Evolutionary conservation across 2,888 invertebrate species (phyloP).

Genomic region (Embidobia sp.): DNA sequence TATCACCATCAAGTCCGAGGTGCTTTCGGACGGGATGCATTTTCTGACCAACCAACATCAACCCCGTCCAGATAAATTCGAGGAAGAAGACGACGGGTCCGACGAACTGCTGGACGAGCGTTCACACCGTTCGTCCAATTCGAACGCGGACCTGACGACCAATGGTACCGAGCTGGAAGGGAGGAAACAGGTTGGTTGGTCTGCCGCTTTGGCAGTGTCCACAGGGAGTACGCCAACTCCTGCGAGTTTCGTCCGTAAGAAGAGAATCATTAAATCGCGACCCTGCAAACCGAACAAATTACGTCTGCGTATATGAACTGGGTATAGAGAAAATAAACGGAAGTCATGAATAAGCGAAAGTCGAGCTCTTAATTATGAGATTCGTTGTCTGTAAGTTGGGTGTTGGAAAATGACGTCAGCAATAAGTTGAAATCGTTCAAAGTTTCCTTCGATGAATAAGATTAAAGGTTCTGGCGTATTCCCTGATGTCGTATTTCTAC

Average conservation of each 20-base stretch:
- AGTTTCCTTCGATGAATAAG: background rate
- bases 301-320: constrained; percentile 60
- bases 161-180: constrained; percentile 77
- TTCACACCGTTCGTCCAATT: constrained; percentile 56
- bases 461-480: constrained; percentile 60
- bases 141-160: constrained; percentile 21
- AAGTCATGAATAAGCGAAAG: too few relatives aligned
- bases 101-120: constrained; percentile 19
- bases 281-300: constrained; percentile 57
- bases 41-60: constrained; percentile 77
- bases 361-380: too few relatives aligned
- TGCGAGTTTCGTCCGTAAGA: constrained; percentile 68
- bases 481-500: constrained; percentile 56
- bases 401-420: too few relatives aligned
- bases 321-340: too few relatives aligned
- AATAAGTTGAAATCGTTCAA: too few relatives aligned
- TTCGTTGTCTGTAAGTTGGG: too few relatives aligned
- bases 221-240: constrained; percentile 68
- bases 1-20: too few relatives aligned
- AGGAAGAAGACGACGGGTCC: constrained; percentile 34
- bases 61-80: constrained; percentile 63
- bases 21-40: constrained; percentile 75
- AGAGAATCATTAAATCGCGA: constrained; percentile 61
- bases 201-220: constrained; percentile 65
- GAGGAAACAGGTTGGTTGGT: constrained; percentile 80